Evolutionary conservation across 2,797 vertebrate genomes (phyloP).

Genomic region (Cynodonichthys magdalenae): DNA sequence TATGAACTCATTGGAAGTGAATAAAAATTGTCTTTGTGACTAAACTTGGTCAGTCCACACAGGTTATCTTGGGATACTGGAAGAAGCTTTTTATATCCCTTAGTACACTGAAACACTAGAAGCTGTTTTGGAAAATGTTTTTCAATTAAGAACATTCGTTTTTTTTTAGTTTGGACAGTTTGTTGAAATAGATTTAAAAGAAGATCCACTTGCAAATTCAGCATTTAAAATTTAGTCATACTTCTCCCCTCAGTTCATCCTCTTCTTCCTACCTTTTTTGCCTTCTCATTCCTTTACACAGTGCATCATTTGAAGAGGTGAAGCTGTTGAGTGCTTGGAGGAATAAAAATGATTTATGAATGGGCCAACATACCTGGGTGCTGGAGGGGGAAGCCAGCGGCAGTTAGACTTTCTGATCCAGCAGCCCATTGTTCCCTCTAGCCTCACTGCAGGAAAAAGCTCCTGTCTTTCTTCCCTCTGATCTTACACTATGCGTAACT

Average conservation of each 20-base stretch:
- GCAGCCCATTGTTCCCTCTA: conserved; percentile 74
- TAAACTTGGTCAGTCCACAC: neutral
- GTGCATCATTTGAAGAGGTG: conserved; percentile 81
- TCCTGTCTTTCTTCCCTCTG: conserved; percentile 57
- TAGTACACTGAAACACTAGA: neutral
- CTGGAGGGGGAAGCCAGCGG: conserved; percentile 77
- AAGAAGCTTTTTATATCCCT: neutral
- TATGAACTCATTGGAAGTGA: neutral
- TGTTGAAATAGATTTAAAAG: neutral
- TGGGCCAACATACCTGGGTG: conserved; percentile 73
- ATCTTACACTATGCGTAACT: conserved; percentile 52
- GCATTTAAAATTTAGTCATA: conserved; percentile 17
- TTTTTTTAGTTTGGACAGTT: neutral
- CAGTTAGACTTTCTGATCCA: conserved; percentile 72
- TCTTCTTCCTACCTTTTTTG: conserved; percentile 27
- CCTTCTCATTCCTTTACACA: conserved; percentile 70
- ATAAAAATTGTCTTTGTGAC: neutral
- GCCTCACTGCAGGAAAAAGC: conserved; percentile 75
- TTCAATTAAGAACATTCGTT: neutral
- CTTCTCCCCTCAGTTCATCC: conserved; percentile 45
- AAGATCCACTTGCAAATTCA: conserved; percentile 12
- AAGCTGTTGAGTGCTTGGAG: conserved; percentile 76
- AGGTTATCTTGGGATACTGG: conserved; percentile 2
- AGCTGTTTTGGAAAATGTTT: neutral
- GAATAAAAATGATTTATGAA: conserved; percentile 86